A percentile compares a stretch with the other conserved stretches of the same genome.
Evolutionary conservation across 2,888 invertebrate species (phyloP).

Genomic region (Rhamnusium bicolor): DNA sequence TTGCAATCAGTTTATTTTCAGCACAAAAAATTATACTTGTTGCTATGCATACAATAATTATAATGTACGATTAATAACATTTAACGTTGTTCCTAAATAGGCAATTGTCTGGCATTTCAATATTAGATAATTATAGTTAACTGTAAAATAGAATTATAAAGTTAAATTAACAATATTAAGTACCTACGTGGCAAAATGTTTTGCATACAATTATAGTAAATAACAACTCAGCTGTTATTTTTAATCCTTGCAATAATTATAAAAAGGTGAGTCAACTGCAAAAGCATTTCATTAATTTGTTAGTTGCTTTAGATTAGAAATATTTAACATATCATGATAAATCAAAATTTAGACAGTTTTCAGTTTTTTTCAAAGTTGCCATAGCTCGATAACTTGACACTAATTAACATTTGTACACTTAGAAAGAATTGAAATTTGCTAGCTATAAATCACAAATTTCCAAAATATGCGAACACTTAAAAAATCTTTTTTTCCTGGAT

Average conservation of each 20-base stretch:
- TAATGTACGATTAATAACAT: background rate
- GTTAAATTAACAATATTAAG: background rate
- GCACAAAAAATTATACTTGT: background rate
- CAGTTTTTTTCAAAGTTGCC: no score
- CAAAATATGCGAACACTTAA: no score
- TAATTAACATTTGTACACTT: no score
- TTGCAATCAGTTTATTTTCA: background rate
- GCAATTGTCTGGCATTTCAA: background rate
- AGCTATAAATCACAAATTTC: no score
- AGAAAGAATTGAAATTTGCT: no score
- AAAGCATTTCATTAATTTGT: background rate
- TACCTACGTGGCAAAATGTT: background rate
- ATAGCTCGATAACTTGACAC: no score
- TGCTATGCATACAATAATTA: background rate
- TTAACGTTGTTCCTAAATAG: background rate
- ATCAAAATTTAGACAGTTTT: no score
- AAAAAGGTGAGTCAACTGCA: background rate
- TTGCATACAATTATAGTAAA: background rate
- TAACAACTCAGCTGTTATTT: background rate
- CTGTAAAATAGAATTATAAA: constrained; percentile 1
- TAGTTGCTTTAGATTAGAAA: no score
- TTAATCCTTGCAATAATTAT: background rate
- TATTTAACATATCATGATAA: no score
- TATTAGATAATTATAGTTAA: background rate
- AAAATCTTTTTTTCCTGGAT: no score